These are phyloP conservation scores for Petrosia ficiformis DNA, from an alignment of 37 sponge, comb jelly and placozoan species.

Conservation along the genomic window DNA sequence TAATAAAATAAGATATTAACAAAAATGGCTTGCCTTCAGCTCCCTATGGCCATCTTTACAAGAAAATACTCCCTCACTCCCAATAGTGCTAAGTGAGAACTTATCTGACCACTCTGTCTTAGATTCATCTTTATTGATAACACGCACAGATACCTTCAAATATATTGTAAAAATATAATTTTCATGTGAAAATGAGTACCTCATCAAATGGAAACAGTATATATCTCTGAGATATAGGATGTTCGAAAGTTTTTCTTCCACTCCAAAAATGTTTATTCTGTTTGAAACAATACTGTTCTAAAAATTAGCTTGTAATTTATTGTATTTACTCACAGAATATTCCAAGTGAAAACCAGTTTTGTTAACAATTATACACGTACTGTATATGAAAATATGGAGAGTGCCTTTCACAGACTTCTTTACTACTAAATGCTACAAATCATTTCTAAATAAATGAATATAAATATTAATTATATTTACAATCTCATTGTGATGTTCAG, in stretches of 20 bases:
- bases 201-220: conserved; percentile 29
- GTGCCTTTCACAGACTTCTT: conserved; percentile 36
- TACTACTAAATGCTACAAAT: too few species aligned
- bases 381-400: conserved; percentile 52
- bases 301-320: not conserved
- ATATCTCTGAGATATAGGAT: conserved; percentile 13
- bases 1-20: not conserved
- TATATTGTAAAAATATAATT: too few species aligned
- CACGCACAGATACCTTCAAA: too few species aligned
- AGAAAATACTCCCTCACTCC: conserved; percentile 56
- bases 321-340: conserved; percentile 33
- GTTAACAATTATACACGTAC: conserved; percentile 83
- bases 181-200: too few species aligned
- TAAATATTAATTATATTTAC: too few species aligned
- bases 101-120: conserved; percentile 57
- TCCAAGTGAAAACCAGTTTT: conserved; percentile 68
- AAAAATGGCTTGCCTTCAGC: conserved; percentile 36
- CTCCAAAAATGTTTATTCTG: not conserved
- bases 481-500: too few species aligned
- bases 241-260: not conserved
- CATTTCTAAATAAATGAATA: too few species aligned
- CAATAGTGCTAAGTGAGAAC: conserved; percentile 74
- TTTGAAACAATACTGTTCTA: too few species aligned
- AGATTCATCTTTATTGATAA: not conserved
- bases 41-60: conserved; percentile 21